Evolutionary conservation across 2,888 invertebrate genomes (phyloP).

Genomic region (Ennomos fuscantarius): DNA sequence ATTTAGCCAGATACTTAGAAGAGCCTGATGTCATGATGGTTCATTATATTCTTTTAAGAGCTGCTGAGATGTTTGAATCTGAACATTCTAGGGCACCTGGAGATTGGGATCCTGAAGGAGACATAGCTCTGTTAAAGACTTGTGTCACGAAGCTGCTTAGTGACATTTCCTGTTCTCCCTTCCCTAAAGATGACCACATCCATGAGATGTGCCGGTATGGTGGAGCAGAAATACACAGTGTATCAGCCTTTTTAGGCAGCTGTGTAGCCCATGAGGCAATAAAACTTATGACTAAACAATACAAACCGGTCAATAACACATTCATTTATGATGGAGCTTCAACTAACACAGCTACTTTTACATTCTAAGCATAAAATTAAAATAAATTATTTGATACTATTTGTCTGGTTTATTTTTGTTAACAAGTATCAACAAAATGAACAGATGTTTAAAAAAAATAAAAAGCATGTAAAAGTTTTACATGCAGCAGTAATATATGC

Average conservation of each 20-base stretch:
- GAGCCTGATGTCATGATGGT: slow-evolving; percentile 94
- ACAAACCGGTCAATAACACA: slow-evolving; percentile 97
- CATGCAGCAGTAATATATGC: too few species aligned
- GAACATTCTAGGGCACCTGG: slow-evolving; percentile 97
- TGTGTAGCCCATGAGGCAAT: slow-evolving; percentile 98
- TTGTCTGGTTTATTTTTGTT: not conserved
- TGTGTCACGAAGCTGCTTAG: slow-evolving; percentile 89
- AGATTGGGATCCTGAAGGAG: slow-evolving; percentile 95
- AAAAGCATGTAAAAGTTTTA: not conserved
- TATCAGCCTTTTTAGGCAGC: slow-evolving; percentile 96
- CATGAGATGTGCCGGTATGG: slow-evolving; percentile 98
- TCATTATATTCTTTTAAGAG: slow-evolving; percentile 95
- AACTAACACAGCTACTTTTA: slow-evolving; percentile 92
- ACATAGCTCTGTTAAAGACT: slow-evolving; percentile 94
- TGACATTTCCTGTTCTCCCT: slow-evolving; percentile 93
- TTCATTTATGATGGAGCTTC: slow-evolving; percentile 98
- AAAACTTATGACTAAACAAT: slow-evolving; percentile 97
- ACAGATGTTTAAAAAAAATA: too few species aligned
- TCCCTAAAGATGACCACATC: slow-evolving; percentile 95
- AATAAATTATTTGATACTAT: slow-evolving; percentile 46
- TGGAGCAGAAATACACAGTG: slow-evolving; percentile 96
- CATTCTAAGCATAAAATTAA: slow-evolving; percentile 80
- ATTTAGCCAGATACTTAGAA: slow-evolving; percentile 88
- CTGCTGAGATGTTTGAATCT: slow-evolving; percentile 94
- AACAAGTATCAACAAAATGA: not conserved